phyloP scores from a whole-genome alignment of 30 jellyfish, hydroid and myxozoan genomes.

The Aurelia aurita region DNA sequence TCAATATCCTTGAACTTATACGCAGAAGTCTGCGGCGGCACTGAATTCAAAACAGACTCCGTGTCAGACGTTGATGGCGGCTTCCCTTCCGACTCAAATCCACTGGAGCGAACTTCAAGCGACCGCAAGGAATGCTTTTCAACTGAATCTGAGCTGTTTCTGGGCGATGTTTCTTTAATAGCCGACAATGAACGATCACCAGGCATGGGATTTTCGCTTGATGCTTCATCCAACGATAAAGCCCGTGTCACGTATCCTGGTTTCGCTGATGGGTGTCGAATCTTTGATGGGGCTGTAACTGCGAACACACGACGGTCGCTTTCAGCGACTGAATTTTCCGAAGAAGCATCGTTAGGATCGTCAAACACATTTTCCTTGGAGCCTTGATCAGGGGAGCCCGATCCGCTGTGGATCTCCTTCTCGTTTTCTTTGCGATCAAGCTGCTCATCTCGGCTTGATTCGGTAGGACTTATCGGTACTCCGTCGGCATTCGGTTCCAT shows the following conservation, averaged over 20 bases:
- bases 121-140: conserved; percentile 73
- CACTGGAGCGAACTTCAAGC: conserved; percentile 73
- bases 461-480: conserved; percentile 20
- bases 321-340: conserved; percentile 90
- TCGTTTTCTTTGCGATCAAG: conserved; percentile 22
- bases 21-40: conserved; percentile 44
- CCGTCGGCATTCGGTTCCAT: conserved; percentile 46
- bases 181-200: conserved; percentile 64
- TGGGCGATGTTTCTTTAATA: conserved; percentile 52
- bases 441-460: conserved; percentile 46
- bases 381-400: conserved; percentile 71
- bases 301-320: conserved; percentile 72
- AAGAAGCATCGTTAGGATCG: conserved; percentile 86
- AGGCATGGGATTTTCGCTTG: conserved; percentile 28
- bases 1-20: conserved; percentile 76
- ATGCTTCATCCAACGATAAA: conserved; percentile 16
- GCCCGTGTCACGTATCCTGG: conserved; percentile 55
- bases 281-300: conserved; percentile 37
- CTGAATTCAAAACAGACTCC: conserved; percentile 71
- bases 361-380: conserved; percentile 77
- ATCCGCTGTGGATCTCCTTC: conserved; percentile 43
- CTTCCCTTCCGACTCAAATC: conserved; percentile 91
- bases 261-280: conserved; percentile 73
- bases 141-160: conserved; percentile 55
- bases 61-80: conserved; percentile 92